Conservation (phyloP, 1,140 invertebrate genomes). For the Chlorops oryzae region DNA sequence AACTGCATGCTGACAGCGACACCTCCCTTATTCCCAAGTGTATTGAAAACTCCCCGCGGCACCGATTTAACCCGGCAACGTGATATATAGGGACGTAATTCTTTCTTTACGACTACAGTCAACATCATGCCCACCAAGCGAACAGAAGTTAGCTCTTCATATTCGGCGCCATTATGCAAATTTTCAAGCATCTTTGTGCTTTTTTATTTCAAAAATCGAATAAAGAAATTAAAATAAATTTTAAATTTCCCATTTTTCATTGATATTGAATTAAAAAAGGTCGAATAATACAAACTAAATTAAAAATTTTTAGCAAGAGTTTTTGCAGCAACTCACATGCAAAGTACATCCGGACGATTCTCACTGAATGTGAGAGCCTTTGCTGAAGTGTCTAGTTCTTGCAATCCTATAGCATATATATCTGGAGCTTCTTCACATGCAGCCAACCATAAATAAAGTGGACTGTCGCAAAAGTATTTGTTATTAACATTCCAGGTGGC, state of each 20-base stretch:
- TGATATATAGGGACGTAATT: slow-evolving; percentile 66
- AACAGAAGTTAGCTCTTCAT: slow-evolving; percentile 50
- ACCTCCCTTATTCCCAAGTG: slow-evolving; percentile 97
- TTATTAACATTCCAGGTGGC: slow-evolving; percentile 97
- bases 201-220: too few species aligned
- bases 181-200: slow-evolving; percentile 63
- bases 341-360: slow-evolving; percentile 83
- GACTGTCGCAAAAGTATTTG: slow-evolving; percentile 65
- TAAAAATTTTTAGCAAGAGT: too few species aligned
- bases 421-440: slow-evolving; percentile 78
- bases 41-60: slow-evolving; percentile 91
- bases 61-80: slow-evolving; percentile 74
- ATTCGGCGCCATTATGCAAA: slow-evolving; percentile 58
- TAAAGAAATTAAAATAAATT: background rate
- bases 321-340: slow-evolving; percentile 75
- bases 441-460: slow-evolving; percentile 74
- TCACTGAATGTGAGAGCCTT: slow-evolving; percentile 93
- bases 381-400: slow-evolving; percentile 92
- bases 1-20: slow-evolving; percentile 88
- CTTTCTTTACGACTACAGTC: slow-evolving; percentile 76
- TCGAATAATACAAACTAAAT: too few species aligned
- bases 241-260: too few species aligned
- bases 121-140: slow-evolving; percentile 91
- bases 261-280: too few species aligned
- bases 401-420: slow-evolving; percentile 92